A percentile compares a stretch with the other conserved stretches of the same genome.
Conservation (phyloP, 2,113 vertebrate genomes). For the Bufo gargarizans region DNA sequence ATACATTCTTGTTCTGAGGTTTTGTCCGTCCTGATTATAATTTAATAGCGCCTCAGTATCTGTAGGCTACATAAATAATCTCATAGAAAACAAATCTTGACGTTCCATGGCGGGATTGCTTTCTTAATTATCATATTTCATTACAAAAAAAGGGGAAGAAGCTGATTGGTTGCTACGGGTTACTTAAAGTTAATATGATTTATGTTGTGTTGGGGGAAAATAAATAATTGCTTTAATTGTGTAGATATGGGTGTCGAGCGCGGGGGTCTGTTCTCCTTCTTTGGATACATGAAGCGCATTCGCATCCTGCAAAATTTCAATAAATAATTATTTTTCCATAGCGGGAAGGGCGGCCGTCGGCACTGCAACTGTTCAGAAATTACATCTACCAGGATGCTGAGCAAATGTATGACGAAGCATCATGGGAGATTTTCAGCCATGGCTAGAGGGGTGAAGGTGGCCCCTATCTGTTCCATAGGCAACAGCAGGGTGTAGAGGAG, state of each 20-base stretch:
- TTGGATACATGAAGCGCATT: neutral
- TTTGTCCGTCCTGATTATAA: neutral
- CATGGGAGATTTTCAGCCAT: neutral
- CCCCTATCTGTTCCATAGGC: neutral
- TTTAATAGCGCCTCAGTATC: neutral
- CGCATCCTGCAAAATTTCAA: conserved; percentile 6
- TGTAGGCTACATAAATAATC: neutral
- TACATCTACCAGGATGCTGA: neutral
- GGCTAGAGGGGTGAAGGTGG: neutral
- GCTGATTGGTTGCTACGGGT: neutral
- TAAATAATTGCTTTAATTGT: conserved; percentile 1
- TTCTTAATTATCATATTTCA: neutral
- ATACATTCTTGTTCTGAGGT: neutral
- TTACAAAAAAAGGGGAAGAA: neutral
- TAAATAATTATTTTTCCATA: conserved; percentile 14
- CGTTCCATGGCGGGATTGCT: neutral
- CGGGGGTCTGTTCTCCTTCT: neutral
- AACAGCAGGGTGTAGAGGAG: neutral
- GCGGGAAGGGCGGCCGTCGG: neutral
- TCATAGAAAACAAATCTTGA: neutral
- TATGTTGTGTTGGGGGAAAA: neutral
- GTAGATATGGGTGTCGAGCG: neutral
- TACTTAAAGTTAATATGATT: neutral
- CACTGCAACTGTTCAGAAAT: conserved; percentile 6
- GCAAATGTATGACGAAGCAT: neutral